phyloP scores from a whole-genome alignment of 2,113 vertebrate species.

The Poeciliopsis prolifica region DNA sequence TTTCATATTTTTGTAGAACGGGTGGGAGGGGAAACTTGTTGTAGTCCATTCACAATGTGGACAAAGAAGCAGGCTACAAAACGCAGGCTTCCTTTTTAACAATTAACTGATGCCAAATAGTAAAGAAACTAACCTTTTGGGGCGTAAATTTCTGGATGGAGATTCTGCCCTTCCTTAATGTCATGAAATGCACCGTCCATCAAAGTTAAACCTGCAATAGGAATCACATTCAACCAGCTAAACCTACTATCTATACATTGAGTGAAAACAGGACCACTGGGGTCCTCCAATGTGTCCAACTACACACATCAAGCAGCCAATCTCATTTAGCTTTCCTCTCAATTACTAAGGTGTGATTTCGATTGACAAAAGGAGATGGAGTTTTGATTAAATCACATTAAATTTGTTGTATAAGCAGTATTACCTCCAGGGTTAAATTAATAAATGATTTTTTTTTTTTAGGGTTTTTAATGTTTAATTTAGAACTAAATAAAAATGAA shows the following conservation, averaged over 20 bases:
- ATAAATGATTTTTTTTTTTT: background rate
- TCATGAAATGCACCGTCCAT: conserved; percentile 60
- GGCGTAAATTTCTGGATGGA: conserved; percentile 48
- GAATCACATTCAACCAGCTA: conserved; percentile 52
- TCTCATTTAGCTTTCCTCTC: conserved; percentile 58
- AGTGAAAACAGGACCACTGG: conserved; percentile 27
- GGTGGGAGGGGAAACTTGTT: background rate
- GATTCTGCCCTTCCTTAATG: conserved; percentile 50
- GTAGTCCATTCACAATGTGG: conserved; percentile 41
- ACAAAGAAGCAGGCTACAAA: conserved; percentile 1
- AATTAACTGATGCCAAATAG: conserved; percentile 54
- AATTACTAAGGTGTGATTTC: conserved; percentile 61
- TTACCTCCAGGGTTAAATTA: background rate
- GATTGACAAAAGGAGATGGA: conserved; percentile 58
- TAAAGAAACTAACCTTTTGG: conserved; percentile 37
- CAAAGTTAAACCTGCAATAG: conserved; percentile 62
- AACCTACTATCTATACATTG: conserved; percentile 64
- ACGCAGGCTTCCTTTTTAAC: conserved; percentile 33
- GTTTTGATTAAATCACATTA: conserved; percentile 61
- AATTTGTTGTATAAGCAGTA: background rate
- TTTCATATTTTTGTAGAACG: no score
- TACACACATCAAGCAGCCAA: conserved; percentile 42
- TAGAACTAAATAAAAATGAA: conserved; percentile 63
- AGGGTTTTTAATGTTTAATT: conserved; percentile 19
- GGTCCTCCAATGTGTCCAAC: conserved; percentile 38